These are phyloP conservation scores for Hirtodrosophila cameraria DNA, from an alignment of 2,888 invertebrate species.

Conservation along the genomic window DNA sequence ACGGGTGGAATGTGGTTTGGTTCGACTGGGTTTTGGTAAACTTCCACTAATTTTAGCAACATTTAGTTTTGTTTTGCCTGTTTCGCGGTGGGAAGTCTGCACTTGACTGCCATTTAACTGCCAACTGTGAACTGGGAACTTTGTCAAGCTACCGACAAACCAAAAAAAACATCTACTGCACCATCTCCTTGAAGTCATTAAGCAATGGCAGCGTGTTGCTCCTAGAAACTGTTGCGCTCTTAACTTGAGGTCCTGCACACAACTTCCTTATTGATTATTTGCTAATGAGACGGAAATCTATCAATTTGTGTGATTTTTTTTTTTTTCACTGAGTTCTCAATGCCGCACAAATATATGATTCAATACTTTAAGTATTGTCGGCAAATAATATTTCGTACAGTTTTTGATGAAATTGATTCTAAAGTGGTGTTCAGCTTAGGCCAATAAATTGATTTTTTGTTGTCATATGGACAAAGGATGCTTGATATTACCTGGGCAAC, in stretches of 20 bases:
- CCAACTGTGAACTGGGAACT: background rate
- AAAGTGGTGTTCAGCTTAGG: background rate
- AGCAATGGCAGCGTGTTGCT: too few species aligned
- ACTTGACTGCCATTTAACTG: conserved; percentile 45
- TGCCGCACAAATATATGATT: too few species aligned
- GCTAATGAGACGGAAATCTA: conserved; percentile 10
- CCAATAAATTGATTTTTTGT: background rate
- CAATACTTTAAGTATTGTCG: too few species aligned
- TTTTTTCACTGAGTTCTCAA: too few species aligned
- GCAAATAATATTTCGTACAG: too few species aligned
- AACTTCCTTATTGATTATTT: conserved; percentile 2
- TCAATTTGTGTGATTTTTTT: background rate
- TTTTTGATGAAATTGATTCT: too few species aligned
- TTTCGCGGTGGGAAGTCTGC: conserved; percentile 23
- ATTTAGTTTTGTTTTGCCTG: conserved; percentile 12
- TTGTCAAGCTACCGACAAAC: too few species aligned
- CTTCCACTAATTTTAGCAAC: conserved; percentile 30
- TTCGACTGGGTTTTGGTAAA: background rate
- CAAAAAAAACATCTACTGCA: too few species aligned
- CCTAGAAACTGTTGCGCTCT: conserved; percentile 41
- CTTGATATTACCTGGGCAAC: conserved; percentile 21
- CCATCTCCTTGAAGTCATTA: too few species aligned
- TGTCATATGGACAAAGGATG: conserved; percentile 8
- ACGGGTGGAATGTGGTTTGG: too few species aligned
- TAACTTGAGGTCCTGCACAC: background rate